Conservation (phyloP, 2,797 vertebrate species). For the Mormyrus hasselquistii region DNA sequence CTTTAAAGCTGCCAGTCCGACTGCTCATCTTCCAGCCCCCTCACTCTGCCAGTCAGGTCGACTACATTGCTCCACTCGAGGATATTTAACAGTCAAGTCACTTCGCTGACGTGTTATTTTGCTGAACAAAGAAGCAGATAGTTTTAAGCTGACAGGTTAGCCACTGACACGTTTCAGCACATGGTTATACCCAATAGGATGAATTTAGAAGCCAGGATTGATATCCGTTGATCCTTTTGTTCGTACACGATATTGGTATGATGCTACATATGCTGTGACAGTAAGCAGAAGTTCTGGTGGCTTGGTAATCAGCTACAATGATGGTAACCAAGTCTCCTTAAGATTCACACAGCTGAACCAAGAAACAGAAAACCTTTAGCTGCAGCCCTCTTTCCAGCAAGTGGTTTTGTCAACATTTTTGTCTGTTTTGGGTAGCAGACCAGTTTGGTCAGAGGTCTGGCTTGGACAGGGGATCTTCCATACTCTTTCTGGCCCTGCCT, state of each 20-base stretch:
- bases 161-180: conserved; percentile 15
- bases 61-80: not conserved
- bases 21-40: not conserved
- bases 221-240: not conserved
- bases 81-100: conserved; percentile 16
- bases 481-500: not conserved
- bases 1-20: not conserved
- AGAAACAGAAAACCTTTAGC: not conserved
- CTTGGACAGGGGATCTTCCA: not conserved
- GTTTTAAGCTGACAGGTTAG: conserved; percentile 1
- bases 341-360: not conserved
- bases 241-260: not conserved
- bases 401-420: not conserved
- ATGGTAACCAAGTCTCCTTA: not conserved
- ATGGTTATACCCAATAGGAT: not conserved
- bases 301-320: not conserved
- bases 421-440: not conserved
- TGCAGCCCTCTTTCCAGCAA: not conserved
- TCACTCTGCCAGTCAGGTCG: not conserved
- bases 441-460: not conserved
- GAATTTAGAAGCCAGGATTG: not conserved
- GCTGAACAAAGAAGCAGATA: not conserved
- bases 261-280: conserved; percentile 13
- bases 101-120: not conserved
- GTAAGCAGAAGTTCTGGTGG: not conserved